Evolutionary conservation across 1,140 invertebrate genomes (phyloP).

Genomic region (Ceratina australensis): DNA sequence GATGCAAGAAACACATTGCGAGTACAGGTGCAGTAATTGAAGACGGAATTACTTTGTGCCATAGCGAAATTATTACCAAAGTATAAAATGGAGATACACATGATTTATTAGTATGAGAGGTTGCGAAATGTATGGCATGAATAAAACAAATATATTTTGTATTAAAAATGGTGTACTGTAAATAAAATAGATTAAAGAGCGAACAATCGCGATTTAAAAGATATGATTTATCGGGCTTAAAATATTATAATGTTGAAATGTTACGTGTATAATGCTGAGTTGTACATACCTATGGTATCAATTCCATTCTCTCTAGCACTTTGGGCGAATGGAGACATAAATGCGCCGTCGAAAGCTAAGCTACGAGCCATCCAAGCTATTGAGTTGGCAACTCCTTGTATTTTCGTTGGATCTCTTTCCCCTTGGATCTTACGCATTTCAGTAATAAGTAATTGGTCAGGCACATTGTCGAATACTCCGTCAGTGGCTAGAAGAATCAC

Average conservation of each 20-base stretch:
- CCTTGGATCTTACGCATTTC: conserved; percentile 88
- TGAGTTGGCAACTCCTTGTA: conserved; percentile 95
- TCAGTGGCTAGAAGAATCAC: conserved; percentile 97
- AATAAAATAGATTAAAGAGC: not conserved
- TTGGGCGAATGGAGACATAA: conserved; percentile 97
- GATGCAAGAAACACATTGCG: conserved; percentile 52
- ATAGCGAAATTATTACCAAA: conserved; percentile 20
- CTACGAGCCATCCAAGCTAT: conserved; percentile 96
- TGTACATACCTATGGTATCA: conserved; percentile 90
- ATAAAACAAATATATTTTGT: conserved; percentile 40
- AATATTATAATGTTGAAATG: too few species aligned
- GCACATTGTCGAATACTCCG: conserved; percentile 98
- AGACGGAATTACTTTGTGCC: not conserved
- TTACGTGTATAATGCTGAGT: too few species aligned
- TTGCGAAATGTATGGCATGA: conserved; percentile 41
- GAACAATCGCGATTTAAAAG: not conserved
- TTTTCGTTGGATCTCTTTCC: conserved; percentile 84
- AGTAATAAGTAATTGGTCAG: conserved; percentile 91
- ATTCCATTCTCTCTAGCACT: conserved; percentile 96
- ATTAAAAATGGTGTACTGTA: conserved; percentile 26
- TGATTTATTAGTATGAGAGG: conserved; percentile 18
- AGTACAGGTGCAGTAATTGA: not conserved
- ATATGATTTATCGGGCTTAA: not conserved
- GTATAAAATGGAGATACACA: conserved; percentile 16
- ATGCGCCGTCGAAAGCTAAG: conserved; percentile 95